Base-by-base conservation (phyloP, 2,113 vertebrate genomes). In the Carollia perspicillata region DNA sequence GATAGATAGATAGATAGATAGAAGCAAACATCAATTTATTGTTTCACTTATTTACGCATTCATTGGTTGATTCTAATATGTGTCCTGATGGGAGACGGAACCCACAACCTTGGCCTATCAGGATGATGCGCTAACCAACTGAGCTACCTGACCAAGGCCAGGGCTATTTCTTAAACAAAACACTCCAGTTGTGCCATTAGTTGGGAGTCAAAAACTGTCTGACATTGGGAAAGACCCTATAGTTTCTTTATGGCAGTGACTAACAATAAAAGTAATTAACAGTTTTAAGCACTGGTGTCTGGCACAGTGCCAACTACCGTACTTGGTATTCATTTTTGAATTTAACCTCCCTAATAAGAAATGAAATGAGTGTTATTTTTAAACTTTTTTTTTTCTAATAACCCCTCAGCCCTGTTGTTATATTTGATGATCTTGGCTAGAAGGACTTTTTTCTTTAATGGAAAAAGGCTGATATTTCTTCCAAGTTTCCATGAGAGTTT, bases 401-500 rank as follows among this genome's bases (percentile, higher is more conserved):
- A 79, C 40, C 23, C 60, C 42, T 72, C 6, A 63, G 23, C 23
- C 69, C 40, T 65, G 51, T 55, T 93, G 69, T 84, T 93, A 47
- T 4, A 75, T 86, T 71, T 80, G 84, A 53, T 95, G 75, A 17
- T 84, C 74, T 94, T 93, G 96, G 77, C 55, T 68, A 37, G 65
- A n/a, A 88, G 22, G 68, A 28, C 20, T 58, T 90, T 60, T 83
- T 53, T 71, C 55, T 86, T 55, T 0, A 92, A 84, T 75, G 69
- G 68, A 87, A 94, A 47, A 87, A 88, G 49, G 42, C 13, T 90
- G 51, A 44, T 30, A 28, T 66, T 78, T 88, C 49, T 96, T 95
- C 58, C 80, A 95, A 92, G 26, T 84, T 95, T 84, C 58, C 49
- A 65, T 71, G 78, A 90, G 58, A 81, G 10, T 92, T 77, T 74